Base-by-base conservation (phyloP, 2,113 vertebrate genomes). In the Myotis yumanensis region DNA sequence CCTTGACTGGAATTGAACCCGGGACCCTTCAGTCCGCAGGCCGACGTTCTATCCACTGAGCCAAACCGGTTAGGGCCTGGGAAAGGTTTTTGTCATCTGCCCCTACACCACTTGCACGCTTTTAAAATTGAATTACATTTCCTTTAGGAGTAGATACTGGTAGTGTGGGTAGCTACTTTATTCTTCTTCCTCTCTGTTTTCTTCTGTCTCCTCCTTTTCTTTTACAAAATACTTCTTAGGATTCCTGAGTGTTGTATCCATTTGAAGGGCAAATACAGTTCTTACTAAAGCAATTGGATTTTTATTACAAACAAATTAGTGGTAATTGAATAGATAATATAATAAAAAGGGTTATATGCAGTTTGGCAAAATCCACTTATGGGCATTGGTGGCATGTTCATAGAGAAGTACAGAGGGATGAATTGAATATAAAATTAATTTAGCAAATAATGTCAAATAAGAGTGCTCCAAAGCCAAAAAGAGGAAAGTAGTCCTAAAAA, bases 211-310 rank as follows among this genome's bases (percentile, higher is more conserved):
- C 28, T 46, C 23, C 11, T 91, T 86, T 86, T 73, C 52, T 90
- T 88, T 68, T 25, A 48, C 51, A 84, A 73, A 96, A 73, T 68
- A 73, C 8, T 51, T 22, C 52, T 82, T 91, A 72, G 48, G 75
- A 62, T 93, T 80, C 43, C 15, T 51, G 43, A 90, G n/a, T 35
- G 52, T 77, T 46, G 18, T 57, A 32, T 51, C 75, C 73, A 4
- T 93, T 51, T 22, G 15, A 83, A 75, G 73, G 75, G 57, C 35
- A 86, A 66, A 86, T 40, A 79, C 7, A 86, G 37, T 94, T 95
- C 68, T 95, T 91, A 83, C 46, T 69, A 89, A 83, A 81, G 32
- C 9, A 85, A 15, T 76, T 48, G 57, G 48, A 71, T 94, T 85
- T 83, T 51, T 86, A 23, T 89, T 91, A 37, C 35, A 86, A 91